Evolutionary conservation across 2,797 vertebrate genomes (phyloP).

Genomic region (Pelobates cultripes): DNA sequence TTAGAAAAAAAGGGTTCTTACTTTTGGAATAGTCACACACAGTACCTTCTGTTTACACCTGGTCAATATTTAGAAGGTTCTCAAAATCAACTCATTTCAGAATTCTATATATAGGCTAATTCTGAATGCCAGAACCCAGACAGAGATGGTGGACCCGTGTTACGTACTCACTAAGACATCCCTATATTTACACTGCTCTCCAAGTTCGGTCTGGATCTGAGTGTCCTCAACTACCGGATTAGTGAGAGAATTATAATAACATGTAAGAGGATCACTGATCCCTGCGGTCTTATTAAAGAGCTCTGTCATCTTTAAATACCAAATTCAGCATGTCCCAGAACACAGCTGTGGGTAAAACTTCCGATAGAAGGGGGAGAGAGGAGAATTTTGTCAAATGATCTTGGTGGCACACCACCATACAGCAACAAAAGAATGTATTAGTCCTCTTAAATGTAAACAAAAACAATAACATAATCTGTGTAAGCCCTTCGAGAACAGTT

Average conservation of each 20-base stretch:
- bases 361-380: not conserved
- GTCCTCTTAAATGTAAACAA: too few relatives aligned
- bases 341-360: slow-evolving; percentile 8
- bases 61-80: too few relatives aligned
- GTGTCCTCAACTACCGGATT: slow-evolving; percentile 43
- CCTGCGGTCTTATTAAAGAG: slow-evolving; percentile 51
- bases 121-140: not conserved
- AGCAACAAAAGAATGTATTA: too few relatives aligned
- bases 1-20: too few relatives aligned
- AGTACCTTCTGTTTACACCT: too few relatives aligned
- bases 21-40: too few relatives aligned
- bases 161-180: not conserved
- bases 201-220: slow-evolving; percentile 12
- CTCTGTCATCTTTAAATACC: slow-evolving; percentile 42
- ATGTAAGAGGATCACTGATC: slow-evolving; percentile 53
- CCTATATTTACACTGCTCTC: not conserved
- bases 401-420: too few relatives aligned
- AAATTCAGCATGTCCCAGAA: slow-evolving; percentile 21
- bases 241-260: slow-evolving; percentile 50
- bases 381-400: too few relatives aligned
- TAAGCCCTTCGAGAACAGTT: too few relatives aligned
- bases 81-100: too few relatives aligned
- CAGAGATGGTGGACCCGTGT: not conserved
- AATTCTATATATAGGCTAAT: not conserved
- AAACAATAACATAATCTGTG: too few relatives aligned